A percentile compares a stretch with the other conserved stretches of the same genome.
Conservation (phyloP, 2,797 vertebrate genomes). For the Enteromius unitaeniatus region DNA sequence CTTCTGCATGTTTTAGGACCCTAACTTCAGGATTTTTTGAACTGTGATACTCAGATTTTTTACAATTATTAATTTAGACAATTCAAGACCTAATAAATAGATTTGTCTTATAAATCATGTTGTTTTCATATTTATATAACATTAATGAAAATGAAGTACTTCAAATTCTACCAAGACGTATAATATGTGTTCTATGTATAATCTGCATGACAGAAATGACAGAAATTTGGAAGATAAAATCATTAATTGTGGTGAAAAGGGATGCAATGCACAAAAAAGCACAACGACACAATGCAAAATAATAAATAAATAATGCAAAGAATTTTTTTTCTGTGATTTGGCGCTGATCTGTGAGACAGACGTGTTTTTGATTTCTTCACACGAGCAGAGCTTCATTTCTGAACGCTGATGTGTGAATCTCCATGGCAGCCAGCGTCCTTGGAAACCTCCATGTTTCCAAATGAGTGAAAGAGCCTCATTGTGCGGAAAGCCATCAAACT, state of each 20-base stretch:
- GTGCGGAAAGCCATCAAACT: conserved; percentile 29
- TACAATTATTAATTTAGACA: no score
- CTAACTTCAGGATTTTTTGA: no score
- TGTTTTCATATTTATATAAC: background rate
- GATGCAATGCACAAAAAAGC: background rate
- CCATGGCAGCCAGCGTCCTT: conserved; percentile 49
- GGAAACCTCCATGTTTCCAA: conserved; percentile 37
- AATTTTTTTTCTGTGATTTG: background rate
- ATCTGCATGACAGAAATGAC: background rate
- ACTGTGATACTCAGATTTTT: background rate
- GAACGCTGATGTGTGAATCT: conserved; percentile 27
- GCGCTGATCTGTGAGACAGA: background rate
- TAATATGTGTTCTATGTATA: no score
- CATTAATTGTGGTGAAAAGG: background rate
- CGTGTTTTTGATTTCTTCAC: background rate
- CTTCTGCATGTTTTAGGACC: background rate
- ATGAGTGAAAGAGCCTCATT: conserved; percentile 23
- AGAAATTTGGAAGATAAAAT: background rate
- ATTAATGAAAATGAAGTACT: no score
- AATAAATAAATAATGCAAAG: background rate
- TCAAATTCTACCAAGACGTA: background rate
- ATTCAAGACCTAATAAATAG: no score
- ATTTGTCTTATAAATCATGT: no score
- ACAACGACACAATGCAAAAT: background rate
- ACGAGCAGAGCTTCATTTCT: conserved; percentile 11